Percentiles rank a stretch among this genome's conserved stretches.
Conservation (phyloP, 2,888 invertebrate genomes). For the Sarcophaga caerulescens region DNA sequence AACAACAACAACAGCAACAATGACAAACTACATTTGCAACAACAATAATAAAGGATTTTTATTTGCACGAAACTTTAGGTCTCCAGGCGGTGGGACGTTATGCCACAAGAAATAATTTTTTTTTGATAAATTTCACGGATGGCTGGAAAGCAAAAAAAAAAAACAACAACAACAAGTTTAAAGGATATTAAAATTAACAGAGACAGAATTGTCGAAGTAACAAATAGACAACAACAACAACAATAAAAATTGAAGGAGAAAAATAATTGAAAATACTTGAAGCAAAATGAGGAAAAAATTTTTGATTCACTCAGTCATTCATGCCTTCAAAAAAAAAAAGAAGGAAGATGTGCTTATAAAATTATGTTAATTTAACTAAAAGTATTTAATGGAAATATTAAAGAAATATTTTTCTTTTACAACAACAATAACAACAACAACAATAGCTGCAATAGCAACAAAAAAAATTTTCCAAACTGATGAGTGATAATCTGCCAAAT, state of each 20-base stretch:
- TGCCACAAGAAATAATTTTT: constrained; percentile 1
- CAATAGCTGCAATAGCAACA: not conserved
- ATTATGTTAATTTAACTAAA: constrained; percentile 68
- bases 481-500: not conserved
- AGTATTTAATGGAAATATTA: constrained; percentile 51
- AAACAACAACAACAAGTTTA: not conserved
- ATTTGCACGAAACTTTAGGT: constrained; percentile 35
- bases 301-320: not conserved
- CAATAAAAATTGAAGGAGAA: constrained; percentile 9
- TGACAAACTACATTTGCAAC: constrained; percentile 20
- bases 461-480: not conserved
- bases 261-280: constrained; percentile 52
- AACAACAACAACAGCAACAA: constrained; percentile 28
- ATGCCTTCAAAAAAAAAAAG: constrained; percentile 48
- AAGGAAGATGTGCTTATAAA: constrained; percentile 60
- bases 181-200: not conserved
- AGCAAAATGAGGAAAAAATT: constrained; percentile 37
- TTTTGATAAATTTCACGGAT: constrained; percentile 49
- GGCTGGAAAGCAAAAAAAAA: constrained; percentile 42
- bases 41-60: constrained; percentile 52
- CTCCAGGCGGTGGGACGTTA: constrained; percentile 8
- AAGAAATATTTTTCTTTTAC: constrained; percentile 18
- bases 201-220: constrained; percentile 35
- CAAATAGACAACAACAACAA: constrained; percentile 54
- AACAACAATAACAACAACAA: not conserved